These are phyloP conservation scores for Drosophila mimetica DNA, from an alignment of 2,888 invertebrate species.

Conservation along the genomic window DNA sequence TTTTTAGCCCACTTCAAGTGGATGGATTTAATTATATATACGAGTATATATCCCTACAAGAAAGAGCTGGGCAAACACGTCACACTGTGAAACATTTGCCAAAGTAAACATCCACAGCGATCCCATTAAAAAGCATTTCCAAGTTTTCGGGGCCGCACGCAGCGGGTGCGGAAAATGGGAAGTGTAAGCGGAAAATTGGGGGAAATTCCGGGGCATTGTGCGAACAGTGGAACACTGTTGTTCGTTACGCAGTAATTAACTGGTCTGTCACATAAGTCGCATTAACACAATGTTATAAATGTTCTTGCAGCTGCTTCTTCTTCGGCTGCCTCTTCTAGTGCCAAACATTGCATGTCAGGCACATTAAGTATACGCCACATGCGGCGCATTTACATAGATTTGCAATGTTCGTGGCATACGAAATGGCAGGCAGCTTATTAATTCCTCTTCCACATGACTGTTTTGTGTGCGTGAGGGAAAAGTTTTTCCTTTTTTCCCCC, in stretches of 20 bases:
- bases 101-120: slow-evolving; percentile 62
- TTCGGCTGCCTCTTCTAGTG: slow-evolving; percentile 7
- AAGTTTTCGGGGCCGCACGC: slow-evolving; percentile 49
- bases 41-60: slow-evolving; percentile 8
- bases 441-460: slow-evolving; percentile 39
- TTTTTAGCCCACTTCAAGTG: slow-evolving; percentile 58
- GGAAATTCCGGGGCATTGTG: slow-evolving; percentile 2
- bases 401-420: slow-evolving; percentile 54
- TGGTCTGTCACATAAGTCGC: slow-evolving; percentile 80
- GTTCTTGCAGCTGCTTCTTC: slow-evolving; percentile 51
- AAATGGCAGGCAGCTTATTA: slow-evolving; percentile 48
- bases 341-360: slow-evolving; percentile 55
- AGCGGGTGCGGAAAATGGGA: slow-evolving; percentile 47
- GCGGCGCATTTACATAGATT: slow-evolving; percentile 63
- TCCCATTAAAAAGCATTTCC: slow-evolving; percentile 69
- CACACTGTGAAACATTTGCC: slow-evolving; percentile 54
- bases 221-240: slow-evolving; percentile 18
- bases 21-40: slow-evolving; percentile 74
- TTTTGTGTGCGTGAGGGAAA: slow-evolving; percentile 17
- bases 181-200: slow-evolving; percentile 21
- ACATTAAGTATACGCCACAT: slow-evolving; percentile 73
- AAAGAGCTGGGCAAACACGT: slow-evolving; percentile 30
- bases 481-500: slow-evolving; percentile 13
- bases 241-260: slow-evolving; percentile 67
- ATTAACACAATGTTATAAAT: slow-evolving; percentile 78